phyloP scores from a whole-genome alignment of 2,797 vertebrate genomes.

The Lutjanus campechanus region DNA sequence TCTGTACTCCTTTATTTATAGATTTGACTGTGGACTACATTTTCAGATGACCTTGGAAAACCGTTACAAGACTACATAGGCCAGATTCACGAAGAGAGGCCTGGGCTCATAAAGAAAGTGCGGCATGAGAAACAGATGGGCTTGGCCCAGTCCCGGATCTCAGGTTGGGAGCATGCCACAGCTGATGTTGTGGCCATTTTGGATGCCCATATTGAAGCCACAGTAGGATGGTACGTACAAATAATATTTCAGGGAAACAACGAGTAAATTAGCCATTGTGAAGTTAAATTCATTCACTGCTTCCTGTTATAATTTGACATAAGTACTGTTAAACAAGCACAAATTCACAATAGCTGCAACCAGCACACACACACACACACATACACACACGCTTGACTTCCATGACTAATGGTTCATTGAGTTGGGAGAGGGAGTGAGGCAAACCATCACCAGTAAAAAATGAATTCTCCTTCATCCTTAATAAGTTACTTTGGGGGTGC shows the following conservation, averaged over 20 bases:
- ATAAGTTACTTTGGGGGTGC: no score
- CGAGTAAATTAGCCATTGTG: neutral
- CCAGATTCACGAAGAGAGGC: constrained; percentile 61
- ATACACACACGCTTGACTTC: no score
- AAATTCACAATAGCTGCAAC: no score
- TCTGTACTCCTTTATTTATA: neutral
- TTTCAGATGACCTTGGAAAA: constrained; percentile 69
- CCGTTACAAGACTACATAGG: constrained; percentile 57
- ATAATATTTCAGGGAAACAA: neutral
- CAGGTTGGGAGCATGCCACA: constrained; percentile 77
- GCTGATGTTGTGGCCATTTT: constrained; percentile 85
- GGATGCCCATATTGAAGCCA: constrained; percentile 87
- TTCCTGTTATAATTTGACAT: no score
- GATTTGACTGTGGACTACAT: constrained; percentile 21
- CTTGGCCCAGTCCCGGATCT: constrained; percentile 78
- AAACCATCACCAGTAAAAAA: no score
- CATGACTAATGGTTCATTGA: no score
- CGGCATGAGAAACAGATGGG: constrained; percentile 77
- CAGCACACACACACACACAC: no score
- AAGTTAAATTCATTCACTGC: neutral
- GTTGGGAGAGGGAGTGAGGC: no score
- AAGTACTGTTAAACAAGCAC: no score
- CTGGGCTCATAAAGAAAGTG: constrained; percentile 78
- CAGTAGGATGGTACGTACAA: constrained; percentile 65
- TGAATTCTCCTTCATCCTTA: no score